A percentile compares a stretch with the other conserved stretches of the same genome.
These are phyloP conservation scores for Thamnaconus septentrionalis DNA, from an alignment of 2,113 vertebrate genomes.

Conservation along the genomic window DNA sequence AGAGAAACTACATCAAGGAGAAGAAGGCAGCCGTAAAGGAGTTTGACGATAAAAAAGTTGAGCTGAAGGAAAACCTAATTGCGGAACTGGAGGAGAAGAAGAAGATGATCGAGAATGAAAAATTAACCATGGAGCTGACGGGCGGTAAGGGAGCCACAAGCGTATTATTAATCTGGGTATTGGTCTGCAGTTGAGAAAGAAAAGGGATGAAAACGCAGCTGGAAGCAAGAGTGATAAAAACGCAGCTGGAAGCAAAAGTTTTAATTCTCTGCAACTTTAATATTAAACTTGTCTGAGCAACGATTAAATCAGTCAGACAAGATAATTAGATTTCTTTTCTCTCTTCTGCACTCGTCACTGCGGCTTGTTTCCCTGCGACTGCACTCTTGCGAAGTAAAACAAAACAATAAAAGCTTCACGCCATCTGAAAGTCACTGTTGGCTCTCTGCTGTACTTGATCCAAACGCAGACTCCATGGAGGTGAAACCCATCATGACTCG, in stretches of 20 bases:
- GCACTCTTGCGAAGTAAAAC: too few relatives aligned
- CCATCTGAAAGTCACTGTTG: too few relatives aligned
- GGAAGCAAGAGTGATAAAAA: not conserved
- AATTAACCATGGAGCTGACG: conserved; percentile 97
- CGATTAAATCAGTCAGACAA: not conserved
- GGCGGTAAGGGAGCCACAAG: conserved; percentile 81
- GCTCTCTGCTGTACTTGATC: too few relatives aligned
- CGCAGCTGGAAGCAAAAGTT: not conserved
- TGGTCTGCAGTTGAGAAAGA: conserved; percentile 2
- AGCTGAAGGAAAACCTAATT: conserved; percentile 96
- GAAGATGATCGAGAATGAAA: conserved; percentile 99
- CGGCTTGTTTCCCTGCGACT: too few relatives aligned
- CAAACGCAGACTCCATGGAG: conserved; percentile 93
- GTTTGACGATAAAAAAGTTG: conserved; percentile 98
- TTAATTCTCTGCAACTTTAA: conserved; percentile 3
- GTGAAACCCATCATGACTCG: conserved; percentile 98
- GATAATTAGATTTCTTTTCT: too few relatives aligned
- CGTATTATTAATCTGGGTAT: conserved; percentile 26
- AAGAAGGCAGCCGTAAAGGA: conserved; percentile 98
- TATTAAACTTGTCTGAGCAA: conserved; percentile 6
- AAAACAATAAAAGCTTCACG: too few relatives aligned
- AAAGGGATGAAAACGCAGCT: conserved; percentile 1
- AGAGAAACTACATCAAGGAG: conserved; percentile 96
- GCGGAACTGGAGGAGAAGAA: conserved; percentile 98
- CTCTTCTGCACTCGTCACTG: too few relatives aligned